Percentiles rank a stretch among this genome's conserved stretches.
Conservation (phyloP, 1,140 invertebrate genomes). For the Aphidius ervi region DNA sequence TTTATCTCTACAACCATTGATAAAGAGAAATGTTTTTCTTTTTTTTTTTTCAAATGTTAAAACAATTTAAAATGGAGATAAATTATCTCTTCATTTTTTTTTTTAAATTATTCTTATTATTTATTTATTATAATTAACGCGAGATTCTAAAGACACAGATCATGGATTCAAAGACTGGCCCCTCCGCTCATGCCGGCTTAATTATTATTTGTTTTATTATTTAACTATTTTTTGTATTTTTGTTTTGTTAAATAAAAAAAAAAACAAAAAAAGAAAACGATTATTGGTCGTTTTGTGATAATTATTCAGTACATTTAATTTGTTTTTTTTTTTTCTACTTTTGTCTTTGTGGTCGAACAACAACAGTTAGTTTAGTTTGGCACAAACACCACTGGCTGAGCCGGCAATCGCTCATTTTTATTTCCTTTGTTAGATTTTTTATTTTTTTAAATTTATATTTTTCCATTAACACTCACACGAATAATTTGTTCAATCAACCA, state of each 20-base stretch:
- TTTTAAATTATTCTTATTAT: slow-evolving; percentile 1
- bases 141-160: slow-evolving; percentile 51
- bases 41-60: too few species aligned
- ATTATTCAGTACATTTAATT: slow-evolving; percentile 11
- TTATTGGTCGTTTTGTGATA: slow-evolving; percentile 9
- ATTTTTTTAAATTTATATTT: slow-evolving; percentile 19
- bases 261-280: slow-evolving; percentile 8
- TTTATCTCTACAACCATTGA: slow-evolving; percentile 1
- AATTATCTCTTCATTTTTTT: slow-evolving; percentile 3
- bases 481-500: background rate
- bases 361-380: slow-evolving; percentile 46
- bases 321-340: slow-evolving; percentile 7
- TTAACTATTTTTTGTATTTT: slow-evolving; percentile 1
- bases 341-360: slow-evolving; percentile 25
- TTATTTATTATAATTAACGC: slow-evolving; percentile 23
- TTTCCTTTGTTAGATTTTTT: slow-evolving; percentile 22
- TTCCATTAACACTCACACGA: slow-evolving; percentile 10
- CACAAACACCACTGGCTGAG: slow-evolving; percentile 44
- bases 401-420: slow-evolving; percentile 49
- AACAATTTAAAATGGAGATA: background rate
- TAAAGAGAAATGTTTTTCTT: background rate
- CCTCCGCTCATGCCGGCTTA: slow-evolving; percentile 50
- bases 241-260: slow-evolving; percentile 14
- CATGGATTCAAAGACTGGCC: slow-evolving; percentile 52
- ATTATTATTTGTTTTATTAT: slow-evolving; percentile 15